phyloP scores from a whole-genome alignment of 2,797 vertebrate species.

The Lagocephalus sceleratus region DNA sequence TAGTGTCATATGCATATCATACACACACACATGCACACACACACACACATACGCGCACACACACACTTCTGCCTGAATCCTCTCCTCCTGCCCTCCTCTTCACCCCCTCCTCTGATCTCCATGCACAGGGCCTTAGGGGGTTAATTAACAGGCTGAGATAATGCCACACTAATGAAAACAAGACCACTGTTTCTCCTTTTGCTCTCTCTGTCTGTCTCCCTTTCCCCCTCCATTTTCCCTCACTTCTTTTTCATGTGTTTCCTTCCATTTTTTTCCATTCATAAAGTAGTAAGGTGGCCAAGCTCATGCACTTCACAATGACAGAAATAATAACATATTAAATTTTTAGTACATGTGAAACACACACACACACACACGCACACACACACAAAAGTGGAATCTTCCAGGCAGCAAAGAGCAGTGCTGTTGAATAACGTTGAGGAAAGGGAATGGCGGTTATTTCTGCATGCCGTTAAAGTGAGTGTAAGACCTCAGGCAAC shows the following conservation, averaged over 20 bases:
- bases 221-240: slow-evolving; percentile 3
- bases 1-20: background rate
- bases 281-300: slow-evolving; percentile 1
- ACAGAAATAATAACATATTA: slow-evolving; percentile 4
- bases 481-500: background rate
- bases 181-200: slow-evolving; percentile 52
- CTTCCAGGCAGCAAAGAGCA: background rate
- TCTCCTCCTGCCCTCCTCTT: slow-evolving; percentile 60
- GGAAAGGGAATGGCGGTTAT: background rate
- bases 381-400: too few relatives aligned
- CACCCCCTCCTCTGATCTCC: slow-evolving; percentile 67
- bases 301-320: slow-evolving; percentile 6
- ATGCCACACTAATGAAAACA: slow-evolving; percentile 78
- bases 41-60: slow-evolving; percentile 37
- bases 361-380: too few relatives aligned
- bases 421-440: background rate
- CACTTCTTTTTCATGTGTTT: background rate
- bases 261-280: background rate
- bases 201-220: background rate
- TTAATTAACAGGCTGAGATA: slow-evolving; percentile 81
- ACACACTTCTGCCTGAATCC: too few relatives aligned
- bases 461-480: background rate
- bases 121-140: slow-evolving; percentile 73
- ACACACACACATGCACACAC: slow-evolving; percentile 34
- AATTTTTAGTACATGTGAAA: background rate